phyloP scores from a whole-genome alignment of 2,113 vertebrate genomes.

The Motacilla alba region DNA sequence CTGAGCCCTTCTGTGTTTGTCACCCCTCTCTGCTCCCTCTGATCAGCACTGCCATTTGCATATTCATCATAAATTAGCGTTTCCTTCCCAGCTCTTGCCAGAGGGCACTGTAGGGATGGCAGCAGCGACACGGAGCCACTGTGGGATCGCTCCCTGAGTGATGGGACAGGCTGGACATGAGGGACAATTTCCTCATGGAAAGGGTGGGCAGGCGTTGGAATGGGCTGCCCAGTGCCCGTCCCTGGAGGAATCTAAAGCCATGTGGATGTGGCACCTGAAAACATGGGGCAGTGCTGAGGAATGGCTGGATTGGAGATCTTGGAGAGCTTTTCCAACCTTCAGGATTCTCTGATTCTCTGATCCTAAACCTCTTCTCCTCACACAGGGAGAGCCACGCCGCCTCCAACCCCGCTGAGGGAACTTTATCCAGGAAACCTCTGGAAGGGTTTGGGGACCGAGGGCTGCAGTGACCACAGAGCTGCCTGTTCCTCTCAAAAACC shows the following conservation, averaged over 20 bases:
- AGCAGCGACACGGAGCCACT: fast-evolving
- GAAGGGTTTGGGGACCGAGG: neutral
- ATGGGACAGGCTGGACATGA: fast-evolving
- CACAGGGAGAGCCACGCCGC: fast-evolving
- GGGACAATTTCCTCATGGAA: neutral
- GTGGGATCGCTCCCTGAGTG: neutral
- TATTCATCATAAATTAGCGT: neutral
- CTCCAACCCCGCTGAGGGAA: neutral
- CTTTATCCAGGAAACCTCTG: neutral
- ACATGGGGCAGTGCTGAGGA: fast-evolving
- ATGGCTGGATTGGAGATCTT: neutral
- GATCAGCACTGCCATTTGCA: neutral
- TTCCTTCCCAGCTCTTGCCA: neutral
- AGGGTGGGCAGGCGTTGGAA: neutral
- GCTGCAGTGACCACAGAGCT: neutral
- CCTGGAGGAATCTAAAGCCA: neutral
- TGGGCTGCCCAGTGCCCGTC: neutral
- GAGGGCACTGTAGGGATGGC: fast-evolving
- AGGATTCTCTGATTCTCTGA: neutral
- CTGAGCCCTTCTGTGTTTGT: fast-evolving
- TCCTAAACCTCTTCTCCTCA: neutral
- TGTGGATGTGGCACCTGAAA: neutral
- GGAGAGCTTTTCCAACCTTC: neutral
- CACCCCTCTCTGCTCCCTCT: neutral
- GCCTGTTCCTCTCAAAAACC: neutral